These are phyloP conservation scores for Otis tarda DNA, from an alignment of 2,113 vertebrate species.

Conservation along the genomic window DNA sequence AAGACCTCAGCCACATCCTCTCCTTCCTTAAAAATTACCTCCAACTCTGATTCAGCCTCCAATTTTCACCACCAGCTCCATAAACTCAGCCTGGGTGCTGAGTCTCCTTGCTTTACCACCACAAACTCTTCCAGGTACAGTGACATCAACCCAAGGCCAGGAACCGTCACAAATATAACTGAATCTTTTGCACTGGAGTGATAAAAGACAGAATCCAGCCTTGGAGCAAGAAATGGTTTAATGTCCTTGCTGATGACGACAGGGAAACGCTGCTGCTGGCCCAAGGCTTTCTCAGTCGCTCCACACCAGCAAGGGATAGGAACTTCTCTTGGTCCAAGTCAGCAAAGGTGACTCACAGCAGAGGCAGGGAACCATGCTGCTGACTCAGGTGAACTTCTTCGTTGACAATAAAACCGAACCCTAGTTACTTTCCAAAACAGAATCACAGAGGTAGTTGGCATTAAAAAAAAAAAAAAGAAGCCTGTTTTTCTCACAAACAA, in stretches of 20 bases:
- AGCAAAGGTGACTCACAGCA: slow-evolving; percentile 20
- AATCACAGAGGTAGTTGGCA: not conserved
- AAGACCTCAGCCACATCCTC: not conserved
- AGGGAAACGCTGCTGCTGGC: not conserved
- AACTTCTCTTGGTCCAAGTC: not conserved
- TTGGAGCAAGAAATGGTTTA: not conserved
- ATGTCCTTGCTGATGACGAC: not conserved
- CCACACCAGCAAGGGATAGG: not conserved
- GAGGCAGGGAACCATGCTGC: not conserved
- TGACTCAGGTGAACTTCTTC: not conserved
- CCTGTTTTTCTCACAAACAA: not conserved
- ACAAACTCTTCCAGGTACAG: not conserved
- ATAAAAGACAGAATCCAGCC: not conserved
- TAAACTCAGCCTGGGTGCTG: not conserved
- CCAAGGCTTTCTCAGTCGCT: not conserved
- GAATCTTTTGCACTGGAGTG: not conserved
- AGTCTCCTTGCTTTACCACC: not conserved
- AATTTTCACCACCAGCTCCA: not conserved
- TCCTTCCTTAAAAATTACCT: not conserved
- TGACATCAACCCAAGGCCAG: fast-evolving
- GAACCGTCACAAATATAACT: not conserved
- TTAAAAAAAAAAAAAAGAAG: not conserved
- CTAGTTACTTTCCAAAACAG: not conserved
- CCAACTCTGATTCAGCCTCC: not conserved
- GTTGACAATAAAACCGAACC: not conserved